Base-by-base conservation (phyloP, 1,140 invertebrate genomes). In the Chironomus striatipennis region DNA sequence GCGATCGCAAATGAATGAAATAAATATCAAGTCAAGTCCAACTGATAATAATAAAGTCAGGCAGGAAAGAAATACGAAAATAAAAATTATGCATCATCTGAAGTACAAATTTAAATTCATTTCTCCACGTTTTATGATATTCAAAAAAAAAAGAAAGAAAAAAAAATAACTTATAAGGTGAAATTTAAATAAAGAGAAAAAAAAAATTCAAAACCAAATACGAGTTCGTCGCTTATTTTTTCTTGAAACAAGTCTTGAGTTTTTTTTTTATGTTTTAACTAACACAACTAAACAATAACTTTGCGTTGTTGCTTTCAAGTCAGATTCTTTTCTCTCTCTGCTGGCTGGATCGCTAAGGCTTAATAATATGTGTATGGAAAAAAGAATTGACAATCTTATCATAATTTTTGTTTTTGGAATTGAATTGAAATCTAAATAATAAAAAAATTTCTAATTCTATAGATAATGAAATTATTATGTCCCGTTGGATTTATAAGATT, bases 211-310 rank as follows among this genome's bases (percentile, higher is more conserved):
- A 57, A 12, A 57, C 47, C 43, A 57, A 57, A 34, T 34, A 34
- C 24, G 20, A 70, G 65, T 70, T 70, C 65, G 65, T 70, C 65
- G 65, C 65, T 70, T 70, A 70, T 20, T 21, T 70, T 20, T n/a
- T 57, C 17, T 34, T 34, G 24, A 70, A 70, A 70, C 65, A 70
- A 70, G 65, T 70, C 65, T 70, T 70, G 65, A 20, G 65, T 70
- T 70, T 57, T 57, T 70, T 57, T 57, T 57, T 20, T 21, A 57
- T 57, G 47, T 57, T 57, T n/a, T n/a, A 57, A 57, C 47, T 57
- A 57, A 57, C n/a, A 57, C 47, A 57, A n/a, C 47, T n/a, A 57
- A 57, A 57, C 47, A 57, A 34, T 34, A 34, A 34, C 24, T 57
- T 57, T 57, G n/a, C n/a, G 47, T 57, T 57, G 47, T 57, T 57